phyloP scores from a whole-genome alignment of 2,888 invertebrate genomes.

The Nomada fabriciana region DNA sequence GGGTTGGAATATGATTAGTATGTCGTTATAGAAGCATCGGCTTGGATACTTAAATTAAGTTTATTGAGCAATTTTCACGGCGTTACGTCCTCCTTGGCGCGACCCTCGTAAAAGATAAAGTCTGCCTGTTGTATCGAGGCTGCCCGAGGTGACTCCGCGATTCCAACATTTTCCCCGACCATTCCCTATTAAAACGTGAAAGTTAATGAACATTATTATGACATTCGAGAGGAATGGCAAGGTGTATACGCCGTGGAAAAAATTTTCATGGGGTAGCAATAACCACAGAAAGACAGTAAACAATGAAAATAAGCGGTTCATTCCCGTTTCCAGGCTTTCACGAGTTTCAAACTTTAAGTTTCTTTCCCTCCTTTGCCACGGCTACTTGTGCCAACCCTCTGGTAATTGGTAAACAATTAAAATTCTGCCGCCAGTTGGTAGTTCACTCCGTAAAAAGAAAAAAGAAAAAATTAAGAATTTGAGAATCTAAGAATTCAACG shows the following conservation, averaged over 20 bases:
- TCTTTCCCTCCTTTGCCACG: neutral
- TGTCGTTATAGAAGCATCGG: constrained; percentile 72
- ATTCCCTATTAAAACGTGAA: constrained; percentile 36
- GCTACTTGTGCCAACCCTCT: neutral
- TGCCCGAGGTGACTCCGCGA: constrained; percentile 25
- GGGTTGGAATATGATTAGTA: constrained; percentile 77
- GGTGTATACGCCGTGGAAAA: constrained; percentile 34
- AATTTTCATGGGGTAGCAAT: constrained; percentile 15
- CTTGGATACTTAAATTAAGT: constrained; percentile 76
- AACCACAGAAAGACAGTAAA: constrained; percentile 40
- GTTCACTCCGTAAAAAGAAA: constrained; percentile 1
- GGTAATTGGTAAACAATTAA: constrained; percentile 63
- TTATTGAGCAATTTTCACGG: constrained; percentile 76
- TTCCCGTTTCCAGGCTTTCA: constrained; percentile 55
- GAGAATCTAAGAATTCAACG: neutral
- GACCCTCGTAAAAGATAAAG: constrained; percentile 70
- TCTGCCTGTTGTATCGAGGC: constrained; percentile 60
- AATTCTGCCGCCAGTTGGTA: neutral
- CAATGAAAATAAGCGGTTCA: constrained; percentile 52
- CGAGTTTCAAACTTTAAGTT: constrained; percentile 48
- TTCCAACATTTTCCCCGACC: constrained; percentile 22
- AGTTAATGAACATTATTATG: constrained; percentile 59
- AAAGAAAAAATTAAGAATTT: constrained; percentile 1
- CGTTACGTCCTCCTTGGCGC: constrained; percentile 68
- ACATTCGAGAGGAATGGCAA: constrained; percentile 38